Base-by-base conservation (phyloP, 2,888 invertebrate genomes). In the Eilema griseolum region DNA sequence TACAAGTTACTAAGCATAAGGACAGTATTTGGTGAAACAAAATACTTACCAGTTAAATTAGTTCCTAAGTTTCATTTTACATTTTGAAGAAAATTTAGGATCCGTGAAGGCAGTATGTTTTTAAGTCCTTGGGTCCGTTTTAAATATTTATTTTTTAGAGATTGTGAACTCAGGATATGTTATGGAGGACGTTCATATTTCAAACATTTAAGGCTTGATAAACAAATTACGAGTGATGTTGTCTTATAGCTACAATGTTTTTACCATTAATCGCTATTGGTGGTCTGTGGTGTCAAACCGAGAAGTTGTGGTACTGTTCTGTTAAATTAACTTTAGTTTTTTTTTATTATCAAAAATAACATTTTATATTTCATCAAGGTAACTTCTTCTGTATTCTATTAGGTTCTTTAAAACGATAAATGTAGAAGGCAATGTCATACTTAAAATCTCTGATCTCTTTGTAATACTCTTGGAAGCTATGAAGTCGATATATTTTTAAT, bases 261-360 rank as follows among this genome's bases (percentile, higher is more conserved):
- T 84, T 82, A 83, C 81, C 85, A 83, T 71, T 86, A 82, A 86
- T 86, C 86, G 89, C 88, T 89, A 82, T 83, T 85, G 78, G 82
- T 82, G 79, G 84, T 76, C 83, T 80, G 77, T 81, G 76, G 77
- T 79, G 85, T 81, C 79, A 79, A 84, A 85, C 71, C 73, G 74
- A 83, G 66, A 76, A 71, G 72, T 89, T 88, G 81, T 89, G 85
- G 88, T 89, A 89, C 92, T 93, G 93, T 92, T 92, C 89, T 88
- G 82, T 88, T 89, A 86, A 87, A 86, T 83, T 62, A 61, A 31
- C 31, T 66, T 56, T 57, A 63, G 70, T 69, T 67, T 70, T 67
- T 73, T 71, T 76, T 71, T 20, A 57, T 64, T 73, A 69, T 74
- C 61, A 37, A 73, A 67, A 78, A 71, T 82, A 79, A 81, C 77